phyloP scores from a whole-genome alignment of 2,113 vertebrate genomes.

The Rhombomys opimus region DNA sequence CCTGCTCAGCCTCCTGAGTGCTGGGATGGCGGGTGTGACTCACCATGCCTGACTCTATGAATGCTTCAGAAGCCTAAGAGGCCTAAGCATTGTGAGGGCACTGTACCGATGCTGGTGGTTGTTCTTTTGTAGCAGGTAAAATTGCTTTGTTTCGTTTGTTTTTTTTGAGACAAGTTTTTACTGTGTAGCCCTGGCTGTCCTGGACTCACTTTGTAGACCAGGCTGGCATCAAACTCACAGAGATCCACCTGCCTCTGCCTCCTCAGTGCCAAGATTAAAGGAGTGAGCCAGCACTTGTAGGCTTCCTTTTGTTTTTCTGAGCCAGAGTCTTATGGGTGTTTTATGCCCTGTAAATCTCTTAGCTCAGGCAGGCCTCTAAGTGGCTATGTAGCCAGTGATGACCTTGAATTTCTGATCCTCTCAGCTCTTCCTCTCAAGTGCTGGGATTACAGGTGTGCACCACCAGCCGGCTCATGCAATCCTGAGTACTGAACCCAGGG shows the following conservation, averaged over 20 bases:
- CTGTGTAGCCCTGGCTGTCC: not conserved
- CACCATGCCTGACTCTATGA: no score
- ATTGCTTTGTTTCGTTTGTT: not conserved
- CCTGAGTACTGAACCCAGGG: not conserved
- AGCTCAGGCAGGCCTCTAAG: not conserved
- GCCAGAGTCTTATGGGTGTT: not conserved
- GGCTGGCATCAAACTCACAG: not conserved
- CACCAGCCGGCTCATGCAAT: not conserved
- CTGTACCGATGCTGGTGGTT: no score
- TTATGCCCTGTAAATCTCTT: not conserved
- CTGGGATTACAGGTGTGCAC: not conserved
- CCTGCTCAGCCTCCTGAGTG: no score
- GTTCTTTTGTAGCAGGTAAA: no score
- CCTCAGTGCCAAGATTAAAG: not conserved
- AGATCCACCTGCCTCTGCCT: not conserved
- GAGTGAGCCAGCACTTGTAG: not conserved
- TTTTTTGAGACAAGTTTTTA: not conserved
- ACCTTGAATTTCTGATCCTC: not conserved
- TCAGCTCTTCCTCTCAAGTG: not conserved
- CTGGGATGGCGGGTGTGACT: no score
- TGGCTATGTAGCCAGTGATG: not conserved
- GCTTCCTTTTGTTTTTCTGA: not conserved
- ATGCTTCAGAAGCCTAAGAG: no score
- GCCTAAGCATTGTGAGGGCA: no score
- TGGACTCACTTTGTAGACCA: not conserved